phyloP scores from a whole-genome alignment of 2,113 vertebrate species.

The Pseudorectes ferrugineus region DNA sequence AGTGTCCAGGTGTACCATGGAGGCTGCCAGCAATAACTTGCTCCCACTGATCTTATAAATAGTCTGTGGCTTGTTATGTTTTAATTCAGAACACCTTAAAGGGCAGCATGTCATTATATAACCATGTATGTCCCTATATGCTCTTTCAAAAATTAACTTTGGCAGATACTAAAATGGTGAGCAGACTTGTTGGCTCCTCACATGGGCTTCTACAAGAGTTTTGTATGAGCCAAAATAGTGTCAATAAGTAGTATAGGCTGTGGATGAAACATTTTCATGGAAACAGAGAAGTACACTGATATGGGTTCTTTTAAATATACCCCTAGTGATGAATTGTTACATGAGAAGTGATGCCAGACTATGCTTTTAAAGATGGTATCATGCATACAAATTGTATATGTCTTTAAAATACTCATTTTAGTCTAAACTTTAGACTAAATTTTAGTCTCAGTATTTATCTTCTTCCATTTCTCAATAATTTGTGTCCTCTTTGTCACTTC shows the following conservation, averaged over 20 bases:
- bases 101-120: neutral
- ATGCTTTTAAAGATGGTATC: neutral
- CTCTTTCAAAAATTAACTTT: neutral
- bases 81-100: conserved; percentile 14
- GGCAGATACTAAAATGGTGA: neutral
- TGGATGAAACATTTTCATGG: neutral
- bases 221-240: neutral
- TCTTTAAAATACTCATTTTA: neutral
- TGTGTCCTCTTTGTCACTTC: neutral
- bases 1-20: neutral
- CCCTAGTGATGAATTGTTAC: neutral
- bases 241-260: neutral
- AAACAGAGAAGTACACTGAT: neutral
- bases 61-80: neutral
- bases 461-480: neutral
- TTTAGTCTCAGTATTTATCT: neutral
- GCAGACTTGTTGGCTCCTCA: neutral
- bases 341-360: neutral
- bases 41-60: neutral
- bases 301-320: neutral
- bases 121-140: neutral
- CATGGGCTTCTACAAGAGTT: neutral
- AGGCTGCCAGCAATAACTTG: neutral
- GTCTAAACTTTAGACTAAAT: neutral
- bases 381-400: rapidly evolving